Evolutionary conservation across 2,797 vertebrate genomes (phyloP), one percentile per base, ranked within the genome.

Genomic region (Myoxocephalus aenaeus): DNA sequence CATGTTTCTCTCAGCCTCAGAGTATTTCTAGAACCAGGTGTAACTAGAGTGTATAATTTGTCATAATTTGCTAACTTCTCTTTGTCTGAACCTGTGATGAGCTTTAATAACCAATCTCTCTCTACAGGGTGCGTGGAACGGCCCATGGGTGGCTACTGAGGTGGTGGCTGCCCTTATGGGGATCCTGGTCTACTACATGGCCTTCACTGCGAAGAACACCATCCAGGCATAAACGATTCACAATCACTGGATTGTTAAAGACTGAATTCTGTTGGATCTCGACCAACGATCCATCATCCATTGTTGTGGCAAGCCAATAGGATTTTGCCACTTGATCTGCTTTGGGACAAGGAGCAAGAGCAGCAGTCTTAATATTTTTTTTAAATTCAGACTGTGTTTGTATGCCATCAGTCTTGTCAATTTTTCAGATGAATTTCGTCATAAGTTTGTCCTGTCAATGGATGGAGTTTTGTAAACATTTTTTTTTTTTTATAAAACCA

Each of bases 91-190:
- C 22, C 34, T 44, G 7, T 73, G 38, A 73, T 73, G 38, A 70
- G 11, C 3, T n/a, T n/a, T 36, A 40, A 51, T 42, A 29, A 17
- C 4, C 36, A 53, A 22, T 51, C 10, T 44, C 6, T 89, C 27
- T 25, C 76, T 67, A 0, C 89, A 97, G 97, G 97, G 97, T 59
- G 96, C 95, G 1, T 97, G 97, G 97, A 97, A 56, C 0, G 97
- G 97, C 56, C 97, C 97, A 1, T 98, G 97, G 97, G 96, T 98
- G 68, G 96, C 97, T 20, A 97, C 97, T 0, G 97, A 98, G 84
- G 96, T 98, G 18, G 89, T 98, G 85, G 97, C 97, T 0, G 97
- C 95, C 3, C 93, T 92, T 5, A 92, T 98, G 0, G 97, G 97
- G 22, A 94, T 98, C 73, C 65, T 97, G 61, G 77, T 97, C 71